These are phyloP conservation scores for Cassiopea xamachana DNA, from an alignment of 30 jellyfish, hydroid and myxozoan genomes.

Conservation along the genomic window DNA sequence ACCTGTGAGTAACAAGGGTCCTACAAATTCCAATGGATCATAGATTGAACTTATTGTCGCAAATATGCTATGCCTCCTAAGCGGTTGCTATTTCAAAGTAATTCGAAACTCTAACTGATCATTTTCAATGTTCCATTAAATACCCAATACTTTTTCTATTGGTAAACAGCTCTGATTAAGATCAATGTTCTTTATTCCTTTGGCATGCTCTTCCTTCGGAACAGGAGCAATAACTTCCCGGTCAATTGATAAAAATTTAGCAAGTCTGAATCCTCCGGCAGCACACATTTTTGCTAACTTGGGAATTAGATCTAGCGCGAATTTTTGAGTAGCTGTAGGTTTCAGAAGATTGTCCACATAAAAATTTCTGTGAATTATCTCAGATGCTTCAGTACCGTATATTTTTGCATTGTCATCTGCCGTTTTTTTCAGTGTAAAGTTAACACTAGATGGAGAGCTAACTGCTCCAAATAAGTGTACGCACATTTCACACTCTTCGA, in stretches of 20 bases:
- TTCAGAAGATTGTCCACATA: constrained; percentile 12
- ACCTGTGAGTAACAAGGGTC: constrained; percentile 52
- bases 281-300: constrained; percentile 23
- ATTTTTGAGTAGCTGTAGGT: constrained; percentile 1
- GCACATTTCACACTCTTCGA: constrained; percentile 17
- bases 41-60: constrained; percentile 53
- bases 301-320: background rate
- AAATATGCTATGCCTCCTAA: constrained; percentile 40
- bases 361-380: background rate
- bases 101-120: constrained; percentile 40
- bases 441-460: constrained; percentile 3
- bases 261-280: constrained; percentile 43
- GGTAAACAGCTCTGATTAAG: constrained; percentile 40
- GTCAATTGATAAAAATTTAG: constrained; percentile 41
- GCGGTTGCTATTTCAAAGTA: constrained; percentile 24
- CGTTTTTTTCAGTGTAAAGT: constrained; percentile 5
- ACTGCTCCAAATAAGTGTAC: constrained; percentile 25
- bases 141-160: constrained; percentile 50
- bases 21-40: constrained; percentile 66
- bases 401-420: constrained; percentile 8
- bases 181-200: constrained; percentile 32
- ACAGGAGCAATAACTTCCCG: constrained; percentile 34
- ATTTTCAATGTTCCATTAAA: constrained; percentile 6
- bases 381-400: background rate
- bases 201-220: constrained; percentile 54